Conservation (phyloP, 1,140 invertebrate species). For the Archegozetes longisetosus region DNA sequence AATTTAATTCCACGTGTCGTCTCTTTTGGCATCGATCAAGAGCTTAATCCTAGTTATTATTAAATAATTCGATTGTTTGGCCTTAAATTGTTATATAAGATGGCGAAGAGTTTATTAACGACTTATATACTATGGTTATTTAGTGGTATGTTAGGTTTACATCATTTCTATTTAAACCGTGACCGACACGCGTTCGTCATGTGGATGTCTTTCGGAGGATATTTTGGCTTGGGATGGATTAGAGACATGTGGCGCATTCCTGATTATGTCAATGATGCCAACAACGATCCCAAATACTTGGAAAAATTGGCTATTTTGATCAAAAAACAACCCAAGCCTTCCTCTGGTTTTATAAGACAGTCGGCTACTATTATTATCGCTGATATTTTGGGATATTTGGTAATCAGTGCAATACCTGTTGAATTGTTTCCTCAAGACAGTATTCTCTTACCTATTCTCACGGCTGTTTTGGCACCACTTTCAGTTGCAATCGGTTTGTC, state of each 20-base stretch:
- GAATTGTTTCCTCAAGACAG: constrained; percentile 26
- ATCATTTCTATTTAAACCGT: constrained; percentile 74
- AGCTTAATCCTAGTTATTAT: background rate
- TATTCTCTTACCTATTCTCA: constrained; percentile 47
- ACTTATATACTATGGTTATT: constrained; percentile 71
- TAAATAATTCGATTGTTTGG: no score
- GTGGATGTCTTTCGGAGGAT: constrained; percentile 69
- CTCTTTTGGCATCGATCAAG: background rate
- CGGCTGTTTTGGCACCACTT: constrained; percentile 48
- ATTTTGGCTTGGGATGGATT: constrained; percentile 66
- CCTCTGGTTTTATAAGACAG: constrained; percentile 57
- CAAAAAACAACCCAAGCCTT: constrained; percentile 48
- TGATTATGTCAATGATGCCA: constrained; percentile 68
- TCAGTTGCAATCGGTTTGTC: constrained; percentile 52
- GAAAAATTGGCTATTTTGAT: constrained; percentile 45
- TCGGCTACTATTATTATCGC: constrained; percentile 55
- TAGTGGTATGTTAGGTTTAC: constrained; percentile 67
- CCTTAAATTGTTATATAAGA: background rate
- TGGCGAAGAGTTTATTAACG: constrained; percentile 45
- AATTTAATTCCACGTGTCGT: background rate
- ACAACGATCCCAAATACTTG: constrained; percentile 53
- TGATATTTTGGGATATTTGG: constrained; percentile 58
- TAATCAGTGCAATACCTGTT: constrained; percentile 55
- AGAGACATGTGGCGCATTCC: constrained; percentile 69
- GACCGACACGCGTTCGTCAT: constrained; percentile 80